Base-by-base conservation (phyloP, 2,888 invertebrate species). In the Morpho helenor region DNA sequence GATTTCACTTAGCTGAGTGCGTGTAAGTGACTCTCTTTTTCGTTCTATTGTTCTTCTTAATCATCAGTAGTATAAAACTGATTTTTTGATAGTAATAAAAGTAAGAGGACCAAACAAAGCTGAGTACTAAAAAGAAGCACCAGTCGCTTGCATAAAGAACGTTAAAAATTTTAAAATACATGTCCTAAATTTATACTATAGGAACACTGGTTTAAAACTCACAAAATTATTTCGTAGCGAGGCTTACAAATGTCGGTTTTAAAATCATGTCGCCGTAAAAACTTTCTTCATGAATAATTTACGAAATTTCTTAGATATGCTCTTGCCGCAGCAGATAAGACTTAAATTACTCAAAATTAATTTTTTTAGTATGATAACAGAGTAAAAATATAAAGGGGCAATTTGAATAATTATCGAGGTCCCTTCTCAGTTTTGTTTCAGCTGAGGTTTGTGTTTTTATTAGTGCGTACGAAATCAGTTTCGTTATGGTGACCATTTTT, bases 251-350 rank as follows among this genome's bases (percentile, higher is more conserved):
- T 84, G 87, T 84, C 79, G 84, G 82, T 83, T 87, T 87, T 83
- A 87, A 87, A 87, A 87, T 84, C 87, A 87, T 87, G 87, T 86
- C 83, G 80, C 84, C 77, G 83, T 86, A 87, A 84, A 87, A 89
- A 88, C 84, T 89, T 87, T 86, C 76, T 82, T 87, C 87, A 88
- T 89, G 88, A 89, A 89, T 89, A 88, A 88, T 89, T 89, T 87
- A 88, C 85, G 73, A 84, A 88, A 86, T 82, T 84, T 83, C 85
- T 74, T 77, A 86, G 87, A 87, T 88, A 87, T 87, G 84, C 80
- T 84, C 83, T 83, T 82, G 84, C 81, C 72, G 79, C 78, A 68
- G 79, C 75, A 85, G 88, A 88, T 87, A 88, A 87, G 87, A 86
- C 84, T 86, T 82, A 84, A 88, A 85, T 86, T 87, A 85, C 78